These are phyloP conservation scores for Cacatua alba DNA, from an alignment of 2,113 vertebrate species.

Conservation along the genomic window DNA sequence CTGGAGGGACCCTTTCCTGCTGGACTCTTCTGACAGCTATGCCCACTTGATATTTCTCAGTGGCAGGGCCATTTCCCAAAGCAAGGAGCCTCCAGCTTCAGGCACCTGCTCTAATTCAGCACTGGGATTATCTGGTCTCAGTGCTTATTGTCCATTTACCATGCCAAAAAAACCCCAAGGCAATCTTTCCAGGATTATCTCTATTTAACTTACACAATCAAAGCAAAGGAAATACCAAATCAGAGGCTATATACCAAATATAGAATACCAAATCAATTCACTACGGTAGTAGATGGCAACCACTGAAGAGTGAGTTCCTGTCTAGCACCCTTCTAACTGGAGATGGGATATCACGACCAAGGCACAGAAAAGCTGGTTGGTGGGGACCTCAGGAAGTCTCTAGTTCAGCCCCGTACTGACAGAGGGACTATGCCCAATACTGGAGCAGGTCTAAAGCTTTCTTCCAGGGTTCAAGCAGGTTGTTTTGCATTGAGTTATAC, in stretches of 20 bases:
- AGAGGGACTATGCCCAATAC: background rate
- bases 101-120: background rate
- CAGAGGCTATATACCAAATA: background rate
- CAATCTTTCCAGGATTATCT: background rate
- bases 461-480: background rate
- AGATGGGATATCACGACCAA: background rate
- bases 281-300: background rate
- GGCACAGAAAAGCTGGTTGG: background rate
- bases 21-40: background rate
- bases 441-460: background rate
- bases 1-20: background rate
- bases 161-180: background rate
- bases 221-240: background rate
- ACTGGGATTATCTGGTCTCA: background rate
- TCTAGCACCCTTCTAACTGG: background rate
- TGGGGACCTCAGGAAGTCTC: background rate
- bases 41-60: background rate
- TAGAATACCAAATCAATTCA: background rate
- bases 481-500: background rate
- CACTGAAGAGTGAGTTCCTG: background rate
- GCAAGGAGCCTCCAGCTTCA: background rate
- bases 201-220: background rate
- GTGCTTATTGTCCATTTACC: background rate
- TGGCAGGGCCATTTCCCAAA: background rate
- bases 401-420: background rate